Percentiles rank a stretch among this genome's conserved stretches.
Evolutionary conservation across 2,888 invertebrate species (phyloP).

Genomic region (Cryptocephalus primarius): DNA sequence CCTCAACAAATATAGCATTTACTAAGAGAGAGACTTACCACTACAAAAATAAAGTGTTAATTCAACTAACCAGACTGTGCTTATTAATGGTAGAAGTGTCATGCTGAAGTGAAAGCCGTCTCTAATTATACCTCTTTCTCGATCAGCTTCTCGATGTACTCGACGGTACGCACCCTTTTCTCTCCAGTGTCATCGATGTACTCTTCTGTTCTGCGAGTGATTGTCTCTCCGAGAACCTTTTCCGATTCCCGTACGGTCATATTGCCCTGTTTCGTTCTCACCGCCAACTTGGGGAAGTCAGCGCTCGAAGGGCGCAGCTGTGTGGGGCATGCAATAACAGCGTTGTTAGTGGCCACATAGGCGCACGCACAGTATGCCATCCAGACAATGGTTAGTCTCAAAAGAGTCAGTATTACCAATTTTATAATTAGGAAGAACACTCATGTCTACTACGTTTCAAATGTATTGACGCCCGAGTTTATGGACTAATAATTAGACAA

Average conservation of each 20-base stretch:
- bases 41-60: constrained; percentile 15
- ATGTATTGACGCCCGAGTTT: no score
- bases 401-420: no score
- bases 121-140: constrained; percentile 75
- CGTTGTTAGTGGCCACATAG: constrained; percentile 20
- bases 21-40: no score
- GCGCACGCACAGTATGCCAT: no score
- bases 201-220: constrained; percentile 78
- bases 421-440: no score
- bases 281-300: constrained; percentile 74
- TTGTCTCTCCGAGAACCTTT: constrained; percentile 79
- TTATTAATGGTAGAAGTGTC: constrained; percentile 17
- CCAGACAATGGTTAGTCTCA: no score
- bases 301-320: constrained; percentile 50
- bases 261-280: constrained; percentile 76
- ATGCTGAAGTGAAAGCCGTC: constrained; percentile 21
- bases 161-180: constrained; percentile 79
- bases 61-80: constrained; percentile 30
- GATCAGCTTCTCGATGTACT: constrained; percentile 91
- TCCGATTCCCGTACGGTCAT: constrained; percentile 81
- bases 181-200: constrained; percentile 81
- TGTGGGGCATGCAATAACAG: constrained; percentile 28
- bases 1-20: no score
- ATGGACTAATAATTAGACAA: no score
- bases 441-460: no score